These are phyloP conservation scores for Pao palembangensis DNA, from an alignment of 2,113 vertebrate genomes.

Conservation along the genomic window DNA sequence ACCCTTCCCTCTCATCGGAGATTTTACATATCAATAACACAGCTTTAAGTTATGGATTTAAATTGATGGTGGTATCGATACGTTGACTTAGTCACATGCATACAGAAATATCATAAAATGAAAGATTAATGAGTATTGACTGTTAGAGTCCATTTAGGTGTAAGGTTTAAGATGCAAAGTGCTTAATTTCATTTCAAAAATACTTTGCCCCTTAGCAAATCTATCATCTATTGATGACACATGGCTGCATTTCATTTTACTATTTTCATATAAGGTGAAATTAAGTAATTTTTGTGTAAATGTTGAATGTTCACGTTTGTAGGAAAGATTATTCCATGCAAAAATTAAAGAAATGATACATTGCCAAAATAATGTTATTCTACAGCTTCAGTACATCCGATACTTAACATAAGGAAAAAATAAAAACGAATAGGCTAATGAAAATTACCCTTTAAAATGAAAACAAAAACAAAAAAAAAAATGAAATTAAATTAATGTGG, in stretches of 20 bases:
- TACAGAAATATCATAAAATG: conserved; percentile 12
- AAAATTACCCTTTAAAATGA: not conserved
- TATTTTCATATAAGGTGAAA: not conserved
- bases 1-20: not conserved
- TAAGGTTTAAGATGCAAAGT: conserved; percentile 22
- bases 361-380: too few species aligned
- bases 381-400: too few species aligned
- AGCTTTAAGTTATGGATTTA: conserved; percentile 4
- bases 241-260: not conserved
- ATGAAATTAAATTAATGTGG: too few species aligned
- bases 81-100: conserved; percentile 7
- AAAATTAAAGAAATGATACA: too few species aligned
- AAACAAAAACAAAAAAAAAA: not conserved
- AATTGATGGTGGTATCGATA: not conserved
- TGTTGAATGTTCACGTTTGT: too few species aligned
- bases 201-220: not conserved
- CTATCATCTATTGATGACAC: conserved; percentile 9
- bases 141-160: conserved; percentile 24
- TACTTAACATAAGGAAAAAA: too few species aligned
- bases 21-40: not conserved
- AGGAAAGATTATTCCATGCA: too few species aligned
- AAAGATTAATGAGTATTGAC: conserved; percentile 43
- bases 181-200: not conserved
- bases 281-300: not conserved
- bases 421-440: not conserved